Evolutionary conservation across 2,797 vertebrate species (phyloP), one percentile per base, ranked within the genome.

Genomic region (Siniperca undulata): DNA sequence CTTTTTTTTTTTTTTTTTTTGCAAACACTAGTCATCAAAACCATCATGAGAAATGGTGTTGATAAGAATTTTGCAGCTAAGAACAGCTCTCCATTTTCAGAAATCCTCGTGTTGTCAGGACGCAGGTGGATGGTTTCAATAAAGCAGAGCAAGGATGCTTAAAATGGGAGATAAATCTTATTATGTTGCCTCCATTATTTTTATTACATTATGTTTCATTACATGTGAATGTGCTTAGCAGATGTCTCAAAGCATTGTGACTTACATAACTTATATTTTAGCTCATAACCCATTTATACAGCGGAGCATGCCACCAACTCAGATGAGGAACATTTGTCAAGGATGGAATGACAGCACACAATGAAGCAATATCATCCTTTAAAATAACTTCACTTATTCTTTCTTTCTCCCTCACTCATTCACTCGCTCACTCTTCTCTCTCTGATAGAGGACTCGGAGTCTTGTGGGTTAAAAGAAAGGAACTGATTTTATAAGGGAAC

Each of bases 401-500:
- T 78, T 81, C 65, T 44, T 53, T 42, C 69, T 80, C 66, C 48
- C 81, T 81, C 59, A 44, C 85, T 84, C 78, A 59, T 84, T 87
- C 83, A 48, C 55, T 50, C 16, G 2, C 44, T 50, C 27, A n/a
- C 77, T 74, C 69, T 64, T 79, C 52, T 42, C 78, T 48, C 75
- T 58, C 68, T 16, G 27, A 78, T 60, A 48, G 75, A 78, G 52
- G 74, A 88, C 81, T 83, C 22, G 11, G 91, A 64, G 65, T 74
- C 50, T 84, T 30, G 80, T 52, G 90, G 86, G 89, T 93, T 93
- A 91, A 94, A 90, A 91, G 79, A 92, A 94, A 90, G 85, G 80
- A 91, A 88, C 69, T 88, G 92, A 94, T 94, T 93, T 95, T 94
- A 94, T 91, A 93, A 94, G 90, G 85, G 90, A 90, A 93, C 88